These are phyloP conservation scores for Dascyllus trimaculatus DNA, from an alignment of 2,113 vertebrate species.

Conservation along the genomic window DNA sequence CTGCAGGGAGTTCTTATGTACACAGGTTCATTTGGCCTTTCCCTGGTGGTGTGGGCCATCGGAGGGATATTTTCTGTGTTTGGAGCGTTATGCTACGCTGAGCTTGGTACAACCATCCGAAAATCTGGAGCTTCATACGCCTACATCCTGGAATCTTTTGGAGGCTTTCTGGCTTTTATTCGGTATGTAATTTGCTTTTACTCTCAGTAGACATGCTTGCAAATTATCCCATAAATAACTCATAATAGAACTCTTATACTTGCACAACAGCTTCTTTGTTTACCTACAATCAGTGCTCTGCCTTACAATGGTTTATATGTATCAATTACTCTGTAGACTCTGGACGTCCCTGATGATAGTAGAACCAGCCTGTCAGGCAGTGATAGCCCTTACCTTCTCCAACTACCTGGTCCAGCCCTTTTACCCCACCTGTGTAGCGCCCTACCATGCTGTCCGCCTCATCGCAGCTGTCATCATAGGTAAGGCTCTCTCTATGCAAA, in stretches of 20 bases:
- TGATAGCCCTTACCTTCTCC: slow-evolving; percentile 88
- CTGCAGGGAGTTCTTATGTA: slow-evolving; percentile 83
- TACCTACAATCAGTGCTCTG: not conserved
- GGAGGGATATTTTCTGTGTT: slow-evolving; percentile 88
- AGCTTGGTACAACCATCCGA: slow-evolving; percentile 88
- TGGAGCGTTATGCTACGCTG: slow-evolving; percentile 87
- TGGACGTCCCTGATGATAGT: slow-evolving; percentile 89
- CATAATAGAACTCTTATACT: no score
- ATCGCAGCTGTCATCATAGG: slow-evolving; percentile 86
- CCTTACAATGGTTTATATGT: not conserved
- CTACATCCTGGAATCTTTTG: slow-evolving; percentile 88
- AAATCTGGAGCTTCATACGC: slow-evolving; percentile 89
- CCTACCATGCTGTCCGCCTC: slow-evolving; percentile 82
- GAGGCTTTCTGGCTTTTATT: slow-evolving; percentile 86
- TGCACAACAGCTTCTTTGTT: no score
- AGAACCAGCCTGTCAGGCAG: slow-evolving; percentile 87
- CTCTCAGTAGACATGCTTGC: no score
- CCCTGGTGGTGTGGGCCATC: slow-evolving; percentile 85
- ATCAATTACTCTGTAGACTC: slow-evolving; percentile 58
- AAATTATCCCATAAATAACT: no score
- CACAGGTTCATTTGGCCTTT: slow-evolving; percentile 86
- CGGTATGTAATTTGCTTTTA: slow-evolving; percentile 58
- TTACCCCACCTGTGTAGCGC: slow-evolving; percentile 80
- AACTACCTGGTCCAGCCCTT: slow-evolving; percentile 87
- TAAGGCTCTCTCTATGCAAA: slow-evolving; percentile 59